Evolutionary conservation across 1,140 invertebrate species (phyloP), one percentile per base, ranked within the genome.

Genomic region (Sinella curviseta): DNA sequence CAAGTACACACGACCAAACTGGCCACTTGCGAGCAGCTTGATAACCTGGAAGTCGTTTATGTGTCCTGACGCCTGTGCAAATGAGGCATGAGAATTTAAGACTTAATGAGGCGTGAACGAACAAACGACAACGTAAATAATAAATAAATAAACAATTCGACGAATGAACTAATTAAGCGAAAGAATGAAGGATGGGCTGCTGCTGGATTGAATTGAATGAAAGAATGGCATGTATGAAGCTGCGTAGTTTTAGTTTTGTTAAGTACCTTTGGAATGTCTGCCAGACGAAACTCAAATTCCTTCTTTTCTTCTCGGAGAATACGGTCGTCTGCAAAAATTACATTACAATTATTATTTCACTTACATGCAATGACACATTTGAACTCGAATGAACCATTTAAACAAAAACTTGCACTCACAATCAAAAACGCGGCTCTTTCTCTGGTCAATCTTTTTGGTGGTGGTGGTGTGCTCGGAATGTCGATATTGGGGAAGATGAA

Each of bases 401-500:
- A 12, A 48, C 8, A 48, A 48, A 48, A 48, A 48, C 8, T 48
- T 48, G 39, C 57, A 33, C 65, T 70, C 24, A 70, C 65, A 70
- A 33, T 70, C 65, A 8, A 70, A 70, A 30, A 70, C 12, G 12
- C n/a, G n/a, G n/a, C n/a, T n/a, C n/a, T n/a, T n/a, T n/a, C 24
- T 33, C 30, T 8, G 65, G 1, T 17, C 8, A 4, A 2, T 70
- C 30, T 70, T 70, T 24, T 70, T 70, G n/a, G n/a, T n/a, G n/a
- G 65, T 70, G 65, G 30, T 70, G n/a, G n/a, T 70, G 65, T 33
- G 30, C 1, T 70, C 65, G 4, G 65, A 70, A n/a, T 70, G 12
- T 33, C 65, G 26, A 24, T 31, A 70, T n/a, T 3, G 8, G 8
- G 3, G 30, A 70, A 31, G 26, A 16, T 24, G 14, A 31, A 70